These are phyloP conservation scores for Daphoenositta chrysoptera DNA, from an alignment of 2,113 vertebrate species.

Conservation along the genomic window DNA sequence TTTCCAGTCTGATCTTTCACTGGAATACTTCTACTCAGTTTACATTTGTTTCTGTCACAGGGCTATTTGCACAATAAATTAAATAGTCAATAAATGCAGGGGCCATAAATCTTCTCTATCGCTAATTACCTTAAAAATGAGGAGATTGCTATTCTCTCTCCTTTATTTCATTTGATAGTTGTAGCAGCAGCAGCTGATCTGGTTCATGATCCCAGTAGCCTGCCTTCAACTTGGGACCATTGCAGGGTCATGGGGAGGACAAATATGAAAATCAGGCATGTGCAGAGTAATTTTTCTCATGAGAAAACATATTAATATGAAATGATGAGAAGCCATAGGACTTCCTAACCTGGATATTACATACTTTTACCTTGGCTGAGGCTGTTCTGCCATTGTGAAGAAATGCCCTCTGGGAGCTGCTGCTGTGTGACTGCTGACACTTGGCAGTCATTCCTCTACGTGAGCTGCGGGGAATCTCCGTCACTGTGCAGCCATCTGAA, in stretches of 20 bases:
- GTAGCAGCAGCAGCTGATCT: neutral
- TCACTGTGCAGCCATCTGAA: conserved; percentile 38
- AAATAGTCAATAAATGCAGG: neutral
- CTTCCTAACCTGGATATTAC: neutral
- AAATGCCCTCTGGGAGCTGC: neutral
- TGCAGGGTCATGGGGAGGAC: neutral
- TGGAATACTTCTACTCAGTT: neutral
- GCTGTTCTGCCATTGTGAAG: neutral
- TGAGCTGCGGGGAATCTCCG: conserved; percentile 16
- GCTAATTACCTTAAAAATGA: neutral
- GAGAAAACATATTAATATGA: neutral
- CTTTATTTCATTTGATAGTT: neutral
- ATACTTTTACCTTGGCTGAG: neutral
- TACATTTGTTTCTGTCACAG: neutral
- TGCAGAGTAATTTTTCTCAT: neutral
- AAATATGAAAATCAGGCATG: neutral
- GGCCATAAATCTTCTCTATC: neutral
- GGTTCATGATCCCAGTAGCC: neutral
- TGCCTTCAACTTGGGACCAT: neutral
- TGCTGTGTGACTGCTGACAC: neutral
- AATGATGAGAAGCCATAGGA: neutral
- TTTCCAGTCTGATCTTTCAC: neutral
- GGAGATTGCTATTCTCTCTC: neutral
- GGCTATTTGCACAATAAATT: neutral
- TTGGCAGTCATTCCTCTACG: neutral